Evolutionary conservation across 2,797 vertebrate genomes (phyloP).

Genomic region (Champsocephalus gunnari): DNA sequence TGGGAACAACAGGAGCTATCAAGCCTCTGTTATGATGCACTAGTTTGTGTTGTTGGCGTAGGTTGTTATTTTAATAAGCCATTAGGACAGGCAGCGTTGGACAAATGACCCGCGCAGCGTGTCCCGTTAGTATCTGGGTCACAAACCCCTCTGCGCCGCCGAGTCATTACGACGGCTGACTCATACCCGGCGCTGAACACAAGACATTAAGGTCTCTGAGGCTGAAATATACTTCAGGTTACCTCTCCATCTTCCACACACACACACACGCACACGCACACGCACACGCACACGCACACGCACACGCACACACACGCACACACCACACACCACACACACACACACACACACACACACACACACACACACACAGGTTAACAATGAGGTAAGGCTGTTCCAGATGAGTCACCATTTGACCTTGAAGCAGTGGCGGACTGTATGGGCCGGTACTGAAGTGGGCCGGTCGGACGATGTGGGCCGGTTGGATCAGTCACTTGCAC

Average conservation of each 20-base stretch:
- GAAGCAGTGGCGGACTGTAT: background rate
- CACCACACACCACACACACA: slow-evolving; percentile 4
- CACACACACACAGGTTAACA: too few species aligned
- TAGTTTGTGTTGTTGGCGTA: background rate
- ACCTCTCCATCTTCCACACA: slow-evolving; percentile 6
- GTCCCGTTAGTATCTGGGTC: slow-evolving; percentile 22
- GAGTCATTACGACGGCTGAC: slow-evolving; percentile 52
- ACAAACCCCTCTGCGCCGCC: slow-evolving; percentile 13
- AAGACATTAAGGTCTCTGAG: slow-evolving; percentile 18
- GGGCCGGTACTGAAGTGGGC: too few species aligned
- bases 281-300: slow-evolving; percentile 13
- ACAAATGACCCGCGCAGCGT: slow-evolving; percentile 16
- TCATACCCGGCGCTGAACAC: slow-evolving; percentile 44
- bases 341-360: too few species aligned
- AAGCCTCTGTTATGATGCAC: too few species aligned
- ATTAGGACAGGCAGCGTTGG: background rate
- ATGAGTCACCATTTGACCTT: slow-evolving; percentile 39
- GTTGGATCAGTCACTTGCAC: too few species aligned
- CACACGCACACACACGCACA: background rate
- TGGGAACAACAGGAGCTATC: too few species aligned
- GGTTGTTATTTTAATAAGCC: background rate
- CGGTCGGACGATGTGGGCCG: too few species aligned
- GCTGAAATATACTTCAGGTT: slow-evolving; percentile 21
- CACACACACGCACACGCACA: background rate
- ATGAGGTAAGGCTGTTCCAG: slow-evolving; percentile 19